Evolutionary conservation across 2,888 invertebrate species (phyloP), one percentile per base, ranked within the genome.

Genomic region (Entomobrya proxima): DNA sequence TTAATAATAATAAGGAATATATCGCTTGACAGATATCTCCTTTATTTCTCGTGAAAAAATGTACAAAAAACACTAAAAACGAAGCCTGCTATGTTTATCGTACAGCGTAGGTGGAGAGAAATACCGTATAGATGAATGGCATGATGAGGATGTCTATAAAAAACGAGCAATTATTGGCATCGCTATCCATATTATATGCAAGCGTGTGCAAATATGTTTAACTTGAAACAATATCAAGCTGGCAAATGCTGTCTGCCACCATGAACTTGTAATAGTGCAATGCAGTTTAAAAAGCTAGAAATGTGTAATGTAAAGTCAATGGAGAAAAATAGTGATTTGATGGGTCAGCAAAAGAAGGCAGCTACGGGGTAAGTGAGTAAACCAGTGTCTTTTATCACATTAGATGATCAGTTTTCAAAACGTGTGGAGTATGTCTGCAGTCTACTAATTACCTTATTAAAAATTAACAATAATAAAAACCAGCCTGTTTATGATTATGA

Each of bases 391-490:
- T 30, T 74, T 50, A 74, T 74, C 74, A 50, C 50, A 30, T 30
- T 18, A 40, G 40, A 44, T 69, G 40, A 47, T 50, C 50, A n/a
- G 47, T 74, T 74, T 69, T 69, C 13, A 50, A 50, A 75, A 52
- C 75, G 55, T 75, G 75, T 55, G 75, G 18, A 77, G 44, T 44
- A 47, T 47, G 24, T 72, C 72, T 47, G 13, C 6, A 50, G 32
- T 61, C 64, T 27, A n/a, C 77, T 77, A 77, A 77, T 77, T 77
- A 77, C 64, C 77, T 77, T 61, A 77, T 77, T 77, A 77, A 77
- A 67, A 77, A 77, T 61, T 77, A 77, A 64, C 77, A 77, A 77
- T 77, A 67, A 37, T 67, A 77, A 77, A 75, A 77, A 77, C 77
- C 77, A 77, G 61, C 61, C 64, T 44, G 27, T 64, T 58, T 77